Evolutionary conservation across 2,113 vertebrate species (phyloP).

Genomic region (Paramisgurnus dabryanus): DNA sequence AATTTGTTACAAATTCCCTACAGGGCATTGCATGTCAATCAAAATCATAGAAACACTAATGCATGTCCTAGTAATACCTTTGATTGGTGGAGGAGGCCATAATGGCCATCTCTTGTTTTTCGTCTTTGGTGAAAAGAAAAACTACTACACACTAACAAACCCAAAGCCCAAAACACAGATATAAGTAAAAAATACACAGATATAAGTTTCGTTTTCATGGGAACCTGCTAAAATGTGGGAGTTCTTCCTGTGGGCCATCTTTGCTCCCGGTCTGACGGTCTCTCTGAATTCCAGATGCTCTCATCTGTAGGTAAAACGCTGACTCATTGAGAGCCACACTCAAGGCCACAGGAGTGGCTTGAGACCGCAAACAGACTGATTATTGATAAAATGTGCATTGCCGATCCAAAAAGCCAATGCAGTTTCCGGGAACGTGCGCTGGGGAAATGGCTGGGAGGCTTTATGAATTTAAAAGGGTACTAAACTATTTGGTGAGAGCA

Average conservation of each 20-base stretch:
- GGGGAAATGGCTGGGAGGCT: constrained; percentile 16
- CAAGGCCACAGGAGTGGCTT: constrained; percentile 30
- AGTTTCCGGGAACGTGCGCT: constrained; percentile 24
- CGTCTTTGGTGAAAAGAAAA: constrained; percentile 30
- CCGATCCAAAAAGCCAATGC: constrained; percentile 33
- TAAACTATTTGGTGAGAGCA: neutral
- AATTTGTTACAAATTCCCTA: too few relatives aligned
- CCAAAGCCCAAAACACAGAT: constrained; percentile 21
- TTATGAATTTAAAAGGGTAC: constrained; percentile 3
- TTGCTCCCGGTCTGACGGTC: constrained; percentile 26
- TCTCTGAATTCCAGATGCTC: constrained; percentile 29
- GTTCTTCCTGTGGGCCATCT: constrained; percentile 33
- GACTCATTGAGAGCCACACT: constrained; percentile 45
- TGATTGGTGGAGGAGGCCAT: constrained; percentile 7
- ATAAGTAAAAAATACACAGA: neutral
- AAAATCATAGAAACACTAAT: neutral
- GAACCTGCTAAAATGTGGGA: constrained; percentile 18
- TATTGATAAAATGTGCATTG: constrained; percentile 45
- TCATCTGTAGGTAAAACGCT: constrained; percentile 46
- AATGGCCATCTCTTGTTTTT: constrained; percentile 24
- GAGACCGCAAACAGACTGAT: constrained; percentile 34
- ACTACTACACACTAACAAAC: constrained; percentile 14
- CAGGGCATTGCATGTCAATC: too few relatives aligned
- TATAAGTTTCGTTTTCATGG: neutral
- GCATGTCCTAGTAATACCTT: constrained; percentile 3